phyloP scores from a whole-genome alignment of 2,888 invertebrate genomes.

The Synanthedon myopaeformis region DNA sequence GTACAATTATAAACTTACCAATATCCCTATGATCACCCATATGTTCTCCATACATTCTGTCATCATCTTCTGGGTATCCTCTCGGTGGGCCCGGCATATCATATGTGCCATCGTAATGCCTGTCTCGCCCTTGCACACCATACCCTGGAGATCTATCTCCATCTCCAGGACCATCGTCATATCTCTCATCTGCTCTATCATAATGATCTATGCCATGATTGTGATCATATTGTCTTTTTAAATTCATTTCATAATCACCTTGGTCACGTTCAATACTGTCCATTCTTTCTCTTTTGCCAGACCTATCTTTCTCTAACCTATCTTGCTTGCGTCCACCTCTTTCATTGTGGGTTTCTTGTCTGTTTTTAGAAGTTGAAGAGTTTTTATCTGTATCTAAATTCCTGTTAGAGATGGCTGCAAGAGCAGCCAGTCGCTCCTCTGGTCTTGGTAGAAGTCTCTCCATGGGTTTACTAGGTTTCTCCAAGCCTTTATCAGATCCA shows the following conservation, averaged over 20 bases:
- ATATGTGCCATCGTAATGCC: conserved; percentile 60
- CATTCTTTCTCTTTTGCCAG: conserved; percentile 57
- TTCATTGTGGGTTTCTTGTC: conserved; percentile 58
- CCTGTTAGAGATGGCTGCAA: conserved; percentile 65
- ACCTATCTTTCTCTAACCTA: conserved; percentile 63
- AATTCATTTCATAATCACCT: conserved; percentile 54
- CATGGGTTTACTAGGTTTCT: conserved; percentile 72
- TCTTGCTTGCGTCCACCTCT: conserved; percentile 60
- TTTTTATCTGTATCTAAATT: conserved; percentile 56
- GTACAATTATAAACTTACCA: conserved; percentile 24
- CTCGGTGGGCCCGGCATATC: conserved; percentile 58
- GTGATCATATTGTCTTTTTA: conserved; percentile 59
- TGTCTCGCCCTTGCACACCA: conserved; percentile 44
- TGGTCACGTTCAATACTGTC: conserved; percentile 60
- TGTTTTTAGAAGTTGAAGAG: conserved; percentile 56
- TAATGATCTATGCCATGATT: conserved; percentile 64
- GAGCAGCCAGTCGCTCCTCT: conserved; percentile 73
- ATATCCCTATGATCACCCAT: conserved; percentile 58
- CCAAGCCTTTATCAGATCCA: conserved; percentile 64
- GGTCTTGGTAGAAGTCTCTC: conserved; percentile 74
- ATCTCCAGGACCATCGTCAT: conserved; percentile 55
- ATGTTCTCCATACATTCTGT: conserved; percentile 63
- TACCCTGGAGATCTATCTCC: conserved; percentile 58
- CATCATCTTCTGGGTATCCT: conserved; percentile 66
- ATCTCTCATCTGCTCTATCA: conserved; percentile 56